Evolutionary conservation across 2,888 invertebrate species (phyloP).

Genomic region (Onthophagus sagittarius): DNA sequence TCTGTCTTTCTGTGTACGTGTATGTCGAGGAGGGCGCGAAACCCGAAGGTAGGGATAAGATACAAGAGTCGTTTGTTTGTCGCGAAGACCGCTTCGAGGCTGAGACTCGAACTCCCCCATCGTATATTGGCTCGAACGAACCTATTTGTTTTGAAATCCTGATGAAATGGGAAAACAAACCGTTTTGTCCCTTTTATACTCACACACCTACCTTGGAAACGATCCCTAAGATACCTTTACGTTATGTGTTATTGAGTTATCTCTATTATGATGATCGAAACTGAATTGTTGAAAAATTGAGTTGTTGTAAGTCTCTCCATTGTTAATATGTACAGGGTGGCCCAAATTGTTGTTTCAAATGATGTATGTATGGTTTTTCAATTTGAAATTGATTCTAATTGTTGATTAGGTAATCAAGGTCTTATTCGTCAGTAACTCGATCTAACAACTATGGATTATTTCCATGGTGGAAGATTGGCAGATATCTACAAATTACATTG

Average conservation of each 20-base stretch:
- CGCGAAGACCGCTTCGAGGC: constrained; percentile 23
- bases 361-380: too few species aligned
- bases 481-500: too few species aligned
- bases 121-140: constrained; percentile 38
- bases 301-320: too few species aligned
- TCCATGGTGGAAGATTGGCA: too few species aligned
- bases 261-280: neutral
- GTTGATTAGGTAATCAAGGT: too few species aligned
- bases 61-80: constrained; percentile 35
- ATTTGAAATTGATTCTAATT: too few species aligned
- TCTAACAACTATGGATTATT: too few species aligned
- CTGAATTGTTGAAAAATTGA: too few species aligned
- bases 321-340: too few species aligned
- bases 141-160: constrained; percentile 40
- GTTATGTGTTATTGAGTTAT: neutral
- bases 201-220: neutral
- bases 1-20: neutral
- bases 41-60: neutral
- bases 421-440: too few species aligned
- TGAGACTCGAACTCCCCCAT: constrained; percentile 22
- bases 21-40: neutral
- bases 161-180: constrained; percentile 38
- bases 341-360: too few species aligned
- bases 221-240: neutral
- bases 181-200: constrained; percentile 23